These are phyloP conservation scores for Panorpa germanica DNA, from an alignment of 2,888 invertebrate genomes.

Conservation along the genomic window DNA sequence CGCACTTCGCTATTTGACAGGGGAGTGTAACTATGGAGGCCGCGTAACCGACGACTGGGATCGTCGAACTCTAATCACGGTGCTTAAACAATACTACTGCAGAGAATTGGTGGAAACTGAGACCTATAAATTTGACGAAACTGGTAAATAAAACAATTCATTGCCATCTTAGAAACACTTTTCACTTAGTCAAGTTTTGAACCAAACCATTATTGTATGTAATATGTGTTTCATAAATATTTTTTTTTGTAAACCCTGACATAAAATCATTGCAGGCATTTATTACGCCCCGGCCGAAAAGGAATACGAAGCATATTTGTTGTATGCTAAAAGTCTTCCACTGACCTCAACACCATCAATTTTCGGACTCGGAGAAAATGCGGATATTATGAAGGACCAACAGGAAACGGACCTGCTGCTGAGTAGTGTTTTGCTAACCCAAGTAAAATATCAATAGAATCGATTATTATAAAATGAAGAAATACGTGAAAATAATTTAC, in stretches of 20 bases:
- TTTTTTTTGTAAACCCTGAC: slow-evolving; percentile 38
- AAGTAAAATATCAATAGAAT: slow-evolving; percentile 43
- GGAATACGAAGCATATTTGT: slow-evolving; percentile 50
- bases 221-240: too few species aligned
- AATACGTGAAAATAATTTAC: too few species aligned
- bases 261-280: slow-evolving; percentile 50
- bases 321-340: slow-evolving; percentile 50
- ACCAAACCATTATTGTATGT: too few species aligned
- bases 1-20: slow-evolving; percentile 76
- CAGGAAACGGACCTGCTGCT: slow-evolving; percentile 67
- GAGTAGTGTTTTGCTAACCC: slow-evolving; percentile 52
- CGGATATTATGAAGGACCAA: slow-evolving; percentile 82
- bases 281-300: slow-evolving; percentile 56
- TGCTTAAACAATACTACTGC: slow-evolving; percentile 64
- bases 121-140: slow-evolving; percentile 46
- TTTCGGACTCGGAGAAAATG: slow-evolving; percentile 86
- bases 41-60: slow-evolving; percentile 95
- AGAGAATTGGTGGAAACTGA: slow-evolving; percentile 39
- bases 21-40: slow-evolving; percentile 93
- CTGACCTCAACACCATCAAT: slow-evolving; percentile 62
- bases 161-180: too few species aligned
- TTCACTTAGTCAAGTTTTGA: too few species aligned
- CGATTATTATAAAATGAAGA: too few species aligned
- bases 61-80: slow-evolving; percentile 64
- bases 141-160: too few species aligned